Percentiles rank a stretch among this genome's conserved stretches.
Conservation (phyloP, 2,113 vertebrate genomes). For the Varanus komodoensis region DNA sequence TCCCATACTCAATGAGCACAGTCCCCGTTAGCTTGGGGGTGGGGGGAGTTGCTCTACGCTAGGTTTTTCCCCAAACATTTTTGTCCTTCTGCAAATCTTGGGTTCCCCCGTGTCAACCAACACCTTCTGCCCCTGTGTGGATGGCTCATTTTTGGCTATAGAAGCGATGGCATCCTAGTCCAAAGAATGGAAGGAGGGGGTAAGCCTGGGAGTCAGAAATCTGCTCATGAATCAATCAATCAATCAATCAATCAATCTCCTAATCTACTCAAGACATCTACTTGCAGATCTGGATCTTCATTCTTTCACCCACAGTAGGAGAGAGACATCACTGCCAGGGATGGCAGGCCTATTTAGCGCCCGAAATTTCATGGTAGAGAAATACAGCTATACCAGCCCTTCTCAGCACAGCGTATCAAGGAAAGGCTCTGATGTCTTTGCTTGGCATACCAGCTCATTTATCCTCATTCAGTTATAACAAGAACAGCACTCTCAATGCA, state of each 20-base stretch:
- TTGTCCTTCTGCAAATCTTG: too few species aligned
- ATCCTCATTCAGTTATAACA: conserved; percentile 71
- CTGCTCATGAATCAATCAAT: too few species aligned
- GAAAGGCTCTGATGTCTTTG: neutral
- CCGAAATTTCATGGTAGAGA: neutral
- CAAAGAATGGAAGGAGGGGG: too few species aligned
- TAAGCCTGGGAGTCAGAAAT: neutral
- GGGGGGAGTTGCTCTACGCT: too few species aligned
- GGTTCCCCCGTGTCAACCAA: too few species aligned
- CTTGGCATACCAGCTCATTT: conserved; percentile 63
- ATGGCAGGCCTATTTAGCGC: neutral
- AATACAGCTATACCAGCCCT: neutral
- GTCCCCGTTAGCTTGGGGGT: too few species aligned
- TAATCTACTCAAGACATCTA: neutral
- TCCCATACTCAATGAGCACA: too few species aligned
- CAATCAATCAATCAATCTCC: neutral
- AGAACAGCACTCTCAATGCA: conserved; percentile 29
- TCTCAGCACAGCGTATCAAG: conserved; percentile 23
- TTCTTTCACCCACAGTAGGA: neutral
- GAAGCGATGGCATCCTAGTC: too few species aligned
- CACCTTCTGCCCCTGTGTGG: too few species aligned
- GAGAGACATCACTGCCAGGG: neutral
- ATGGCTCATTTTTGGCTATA: too few species aligned
- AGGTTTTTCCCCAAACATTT: too few species aligned
- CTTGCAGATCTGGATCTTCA: neutral